These are phyloP conservation scores for Erebia epiphron DNA, from an alignment of 2,888 invertebrate species.

Conservation along the genomic window DNA sequence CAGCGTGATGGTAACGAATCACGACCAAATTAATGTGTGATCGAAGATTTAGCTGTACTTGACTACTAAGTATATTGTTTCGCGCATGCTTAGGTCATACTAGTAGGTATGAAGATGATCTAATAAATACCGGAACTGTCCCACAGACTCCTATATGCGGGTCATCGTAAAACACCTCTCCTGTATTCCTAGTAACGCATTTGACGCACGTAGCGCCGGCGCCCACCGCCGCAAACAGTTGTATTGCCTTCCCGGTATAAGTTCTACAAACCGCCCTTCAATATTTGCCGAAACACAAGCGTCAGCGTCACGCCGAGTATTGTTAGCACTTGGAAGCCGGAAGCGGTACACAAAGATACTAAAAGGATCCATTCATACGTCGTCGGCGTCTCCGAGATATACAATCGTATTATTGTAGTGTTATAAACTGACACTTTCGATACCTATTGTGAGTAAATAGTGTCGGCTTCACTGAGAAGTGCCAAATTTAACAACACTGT, in stretches of 20 bases:
- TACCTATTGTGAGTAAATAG: background rate
- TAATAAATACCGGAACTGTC: background rate
- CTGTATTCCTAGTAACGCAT: conserved; percentile 4
- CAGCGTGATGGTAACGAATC: too few relatives aligned
- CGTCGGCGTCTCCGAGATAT: background rate
- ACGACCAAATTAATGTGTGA: too few relatives aligned
- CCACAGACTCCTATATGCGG: background rate
- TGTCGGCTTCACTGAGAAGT: background rate
- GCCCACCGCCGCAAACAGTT: background rate
- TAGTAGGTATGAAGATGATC: background rate
- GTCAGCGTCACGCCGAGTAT: conserved; percentile 10
- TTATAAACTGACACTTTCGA: background rate
- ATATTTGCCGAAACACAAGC: background rate
- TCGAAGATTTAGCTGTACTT: too few relatives aligned
- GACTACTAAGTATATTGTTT: background rate
- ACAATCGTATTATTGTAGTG: conserved; percentile 2
- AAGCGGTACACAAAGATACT: background rate
- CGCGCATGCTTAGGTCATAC: background rate
- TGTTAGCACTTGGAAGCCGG: conserved; percentile 4
- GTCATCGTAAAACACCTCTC: background rate
- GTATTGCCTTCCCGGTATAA: background rate
- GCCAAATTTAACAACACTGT: background rate
- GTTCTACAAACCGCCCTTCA: conserved; percentile 9
- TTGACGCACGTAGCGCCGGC: conserved; percentile 17
- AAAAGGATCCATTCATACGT: conserved; percentile 6